Evolutionary conservation across 2,113 vertebrate genomes (phyloP).

Genomic region (Casuarius casuarius): DNA sequence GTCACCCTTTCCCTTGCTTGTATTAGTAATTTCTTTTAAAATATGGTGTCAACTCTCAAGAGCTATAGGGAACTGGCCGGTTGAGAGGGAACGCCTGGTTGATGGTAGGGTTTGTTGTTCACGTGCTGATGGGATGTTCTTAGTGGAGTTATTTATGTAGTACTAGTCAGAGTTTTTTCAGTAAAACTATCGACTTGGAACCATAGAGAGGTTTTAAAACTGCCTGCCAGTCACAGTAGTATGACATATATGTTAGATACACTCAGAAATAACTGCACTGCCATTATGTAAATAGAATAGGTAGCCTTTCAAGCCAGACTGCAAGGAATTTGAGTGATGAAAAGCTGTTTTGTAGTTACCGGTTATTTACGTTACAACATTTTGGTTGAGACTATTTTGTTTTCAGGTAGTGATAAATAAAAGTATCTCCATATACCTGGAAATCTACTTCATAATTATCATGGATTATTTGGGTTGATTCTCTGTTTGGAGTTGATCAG

Average conservation of each 20-base stretch:
- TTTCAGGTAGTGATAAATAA: neutral
- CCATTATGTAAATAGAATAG: neutral
- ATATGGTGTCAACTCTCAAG: neutral
- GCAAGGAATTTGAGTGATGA: neutral
- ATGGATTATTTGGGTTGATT: neutral
- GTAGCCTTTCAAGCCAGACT: neutral
- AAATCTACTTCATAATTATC: neutral
- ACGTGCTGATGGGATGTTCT: neutral
- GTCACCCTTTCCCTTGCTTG: neutral
- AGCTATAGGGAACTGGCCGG: neutral
- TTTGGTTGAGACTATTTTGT: neutral
- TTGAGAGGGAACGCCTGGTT: neutral
- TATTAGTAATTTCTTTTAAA: neutral
- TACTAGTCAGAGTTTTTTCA: neutral
- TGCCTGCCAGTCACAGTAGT: neutral
- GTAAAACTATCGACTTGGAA: neutral
- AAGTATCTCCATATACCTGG: neutral
- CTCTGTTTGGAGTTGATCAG: neutral
- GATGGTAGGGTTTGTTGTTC: neutral
- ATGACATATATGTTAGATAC: neutral
- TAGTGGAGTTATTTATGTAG: neutral
- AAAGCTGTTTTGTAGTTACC: neutral
- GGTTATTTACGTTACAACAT: neutral
- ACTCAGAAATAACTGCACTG: neutral
- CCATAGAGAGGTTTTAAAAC: neutral